Conservation (phyloP, 2,888 invertebrate species). For the Pegoplata infirma region DNA sequence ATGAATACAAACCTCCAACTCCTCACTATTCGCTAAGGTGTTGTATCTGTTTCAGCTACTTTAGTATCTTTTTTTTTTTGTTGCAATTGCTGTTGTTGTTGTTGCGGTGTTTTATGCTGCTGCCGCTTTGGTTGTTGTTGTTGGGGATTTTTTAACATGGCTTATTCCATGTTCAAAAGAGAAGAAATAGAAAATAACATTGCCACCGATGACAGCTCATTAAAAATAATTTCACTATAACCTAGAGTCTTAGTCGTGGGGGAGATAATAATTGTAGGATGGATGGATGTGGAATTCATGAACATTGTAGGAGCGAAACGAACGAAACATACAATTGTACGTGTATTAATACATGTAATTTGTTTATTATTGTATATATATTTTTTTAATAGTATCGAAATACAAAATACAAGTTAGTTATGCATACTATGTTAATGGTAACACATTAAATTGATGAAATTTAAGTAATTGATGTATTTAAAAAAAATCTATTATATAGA, state of each 20-base stretch:
- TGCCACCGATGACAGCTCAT: slow-evolving; percentile 58
- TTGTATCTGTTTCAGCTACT: slow-evolving; percentile 38
- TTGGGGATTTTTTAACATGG: slow-evolving; percentile 51
- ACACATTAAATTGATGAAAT: too few relatives aligned
- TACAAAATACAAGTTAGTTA: too few relatives aligned
- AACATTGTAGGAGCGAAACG: too few relatives aligned
- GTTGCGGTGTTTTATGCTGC: not conserved
- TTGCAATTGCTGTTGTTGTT: too few relatives aligned
- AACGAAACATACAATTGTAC: too few relatives aligned
- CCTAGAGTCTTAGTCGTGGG: slow-evolving; percentile 47
- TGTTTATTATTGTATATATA: too few relatives aligned
- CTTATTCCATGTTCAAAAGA: slow-evolving; percentile 29
- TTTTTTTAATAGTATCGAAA: too few relatives aligned
- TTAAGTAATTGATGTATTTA: too few relatives aligned
- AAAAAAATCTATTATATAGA: too few relatives aligned
- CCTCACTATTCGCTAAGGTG: slow-evolving; percentile 39
- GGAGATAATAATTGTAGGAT: slow-evolving; percentile 46
- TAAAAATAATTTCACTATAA: slow-evolving; percentile 57
- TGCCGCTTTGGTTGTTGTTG: slow-evolving; percentile 31
- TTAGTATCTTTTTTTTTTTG: not conserved
- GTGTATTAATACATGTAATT: too few relatives aligned
- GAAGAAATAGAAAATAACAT: slow-evolving; percentile 43
- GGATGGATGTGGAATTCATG: too few relatives aligned
- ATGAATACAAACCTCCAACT: not conserved
- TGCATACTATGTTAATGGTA: too few relatives aligned